Base-by-base conservation (phyloP, 2,888 invertebrate genomes). In the Amphipyra tragopoginis region DNA sequence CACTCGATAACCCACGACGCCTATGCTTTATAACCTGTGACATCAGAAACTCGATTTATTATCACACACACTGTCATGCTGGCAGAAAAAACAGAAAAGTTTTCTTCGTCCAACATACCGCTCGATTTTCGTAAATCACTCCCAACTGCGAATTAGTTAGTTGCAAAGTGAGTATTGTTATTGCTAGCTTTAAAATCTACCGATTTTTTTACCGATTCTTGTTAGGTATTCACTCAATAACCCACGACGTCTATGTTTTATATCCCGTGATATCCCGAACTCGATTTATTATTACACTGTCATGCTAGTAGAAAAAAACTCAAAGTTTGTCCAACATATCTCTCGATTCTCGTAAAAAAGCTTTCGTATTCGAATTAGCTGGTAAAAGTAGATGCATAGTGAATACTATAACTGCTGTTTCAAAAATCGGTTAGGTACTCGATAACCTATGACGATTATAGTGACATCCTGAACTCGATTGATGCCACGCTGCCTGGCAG, bases 21-120 rank as follows among this genome's bases (percentile, higher is more conserved):
- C 93, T 93, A 92, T 91, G 94, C 89, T 93, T 94, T 94, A 94
- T 94, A 93, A 86, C 89, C 92, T 93, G 86, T 94, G 90, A 93
- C 93, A 92, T 94, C 94, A 94, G 94, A 91, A 90, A 89, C 90
- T 85, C 88, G 86, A 94, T 94, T 93, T 94, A 93, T 94, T 87
- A 86, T 93, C n/a, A n/a, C n/a, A n/a, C 90, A 89, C 90, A 86
- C 90, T 86, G 86, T 81, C 86, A 84, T 81, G 75, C 77, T 72
- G 78, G 77, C 77, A 78, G 83, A 85, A 89, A 90, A 86, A 86
- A 82, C 77, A 78, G 74, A 66, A 81, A 85, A 82, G 65, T 84
- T 84, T 65, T 48, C 57, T 29, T 40, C 49, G 42, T 14, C n/a
- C 75, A 72, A 60, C 54, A 65, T 61, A 70, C 42, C 43, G 59